Conservation (phyloP, 2,797 vertebrate genomes). For the Dryobates pubescens region DNA sequence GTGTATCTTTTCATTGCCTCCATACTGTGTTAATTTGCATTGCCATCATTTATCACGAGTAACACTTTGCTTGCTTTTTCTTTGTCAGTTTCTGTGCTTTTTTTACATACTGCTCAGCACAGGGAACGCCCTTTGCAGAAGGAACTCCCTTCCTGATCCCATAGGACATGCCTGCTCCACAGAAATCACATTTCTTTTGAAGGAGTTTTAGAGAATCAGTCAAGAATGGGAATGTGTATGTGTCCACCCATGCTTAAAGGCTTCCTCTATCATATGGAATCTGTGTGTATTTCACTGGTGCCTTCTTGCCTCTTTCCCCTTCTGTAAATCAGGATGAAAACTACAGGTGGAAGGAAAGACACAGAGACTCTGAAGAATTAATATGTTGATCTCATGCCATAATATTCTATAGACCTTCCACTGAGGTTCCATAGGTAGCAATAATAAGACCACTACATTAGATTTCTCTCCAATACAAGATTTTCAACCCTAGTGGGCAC, state of each 20-base stretch:
- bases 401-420: not conserved
- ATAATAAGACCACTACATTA: not conserved
- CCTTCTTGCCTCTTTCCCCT: not conserved
- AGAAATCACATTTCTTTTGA: not conserved
- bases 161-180: not conserved
- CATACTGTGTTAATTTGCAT: not conserved
- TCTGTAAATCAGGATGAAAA: not conserved
- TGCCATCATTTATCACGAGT: not conserved
- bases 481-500: slow-evolving; percentile 5
- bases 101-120: not conserved
- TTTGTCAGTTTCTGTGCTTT: slow-evolving; percentile 4
- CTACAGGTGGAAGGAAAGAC: not conserved
- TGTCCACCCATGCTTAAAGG: not conserved
- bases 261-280: not conserved
- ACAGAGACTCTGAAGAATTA: not conserved
- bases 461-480: not conserved
- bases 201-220: not conserved
- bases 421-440: not conserved
- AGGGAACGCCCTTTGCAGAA: slow-evolving; percentile 14
- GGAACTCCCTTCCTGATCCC: slow-evolving; percentile 49
- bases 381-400: not conserved
- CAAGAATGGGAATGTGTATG: not conserved
- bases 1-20: not conserved
- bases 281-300: not conserved
- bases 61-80: not conserved